phyloP scores from a whole-genome alignment of 2,797 vertebrate species.

The Remorina albescens region DNA sequence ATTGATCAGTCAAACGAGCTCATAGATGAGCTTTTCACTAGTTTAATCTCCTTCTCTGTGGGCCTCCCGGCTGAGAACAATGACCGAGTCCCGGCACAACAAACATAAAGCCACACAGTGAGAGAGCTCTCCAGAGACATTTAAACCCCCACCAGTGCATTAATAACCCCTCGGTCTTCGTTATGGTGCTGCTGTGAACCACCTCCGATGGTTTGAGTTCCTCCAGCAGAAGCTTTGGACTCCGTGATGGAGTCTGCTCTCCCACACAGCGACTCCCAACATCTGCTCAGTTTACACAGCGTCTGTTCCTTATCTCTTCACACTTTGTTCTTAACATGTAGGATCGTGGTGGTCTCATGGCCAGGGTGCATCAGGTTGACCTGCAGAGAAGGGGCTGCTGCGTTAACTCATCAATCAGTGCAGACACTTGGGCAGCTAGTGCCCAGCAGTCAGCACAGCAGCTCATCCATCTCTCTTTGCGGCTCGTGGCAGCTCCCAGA shows the following conservation, averaged over 20 bases:
- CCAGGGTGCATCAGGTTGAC: conserved; percentile 56
- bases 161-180: conserved; percentile 72
- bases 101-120: conserved; percentile 52
- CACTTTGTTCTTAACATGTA: conserved; percentile 35
- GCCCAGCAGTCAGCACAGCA: conserved; percentile 50
- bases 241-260: conserved; percentile 65
- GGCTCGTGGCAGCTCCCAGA: conserved; percentile 75
- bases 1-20: conserved; percentile 37
- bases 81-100: conserved; percentile 42
- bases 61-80: conserved; percentile 36
- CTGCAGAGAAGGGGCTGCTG: conserved; percentile 47
- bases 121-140: conserved; percentile 46
- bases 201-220: conserved; percentile 50
- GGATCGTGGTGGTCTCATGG: conserved; percentile 47
- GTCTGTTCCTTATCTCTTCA: conserved; percentile 40
- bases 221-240: conserved; percentile 38
- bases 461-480: conserved; percentile 81
- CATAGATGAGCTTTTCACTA: conserved; percentile 33
- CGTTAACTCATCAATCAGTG: conserved; percentile 82
- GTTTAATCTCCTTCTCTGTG: conserved; percentile 33
- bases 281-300: conserved; percentile 61
- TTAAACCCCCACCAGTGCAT: conserved; percentile 59
- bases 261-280: conserved; percentile 55
- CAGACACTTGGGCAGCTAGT: conserved; percentile 52
- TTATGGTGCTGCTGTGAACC: conserved; percentile 51